A percentile compares a stretch with the other conserved stretches of the same genome.
phyloP scores from a whole-genome alignment of 1,140 invertebrate genomes.

The Anagrus nilaparvatae region DNA sequence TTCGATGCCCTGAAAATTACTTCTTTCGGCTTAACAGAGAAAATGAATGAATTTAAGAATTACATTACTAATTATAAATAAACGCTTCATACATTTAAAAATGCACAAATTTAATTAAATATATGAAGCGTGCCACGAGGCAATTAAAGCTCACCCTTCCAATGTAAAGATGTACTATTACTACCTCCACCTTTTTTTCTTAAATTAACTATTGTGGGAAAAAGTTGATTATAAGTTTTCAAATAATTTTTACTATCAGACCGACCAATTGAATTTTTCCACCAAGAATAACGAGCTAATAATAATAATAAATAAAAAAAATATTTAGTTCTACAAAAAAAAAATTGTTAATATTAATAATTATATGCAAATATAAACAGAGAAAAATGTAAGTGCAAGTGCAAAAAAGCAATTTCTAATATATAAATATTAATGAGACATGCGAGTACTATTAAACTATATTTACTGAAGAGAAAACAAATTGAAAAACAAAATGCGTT shows the following conservation, averaged over 20 bases:
- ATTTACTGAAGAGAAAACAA: too few relatives aligned
- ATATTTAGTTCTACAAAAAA: too few relatives aligned
- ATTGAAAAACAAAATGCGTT: too few relatives aligned
- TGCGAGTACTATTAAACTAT: too few relatives aligned
- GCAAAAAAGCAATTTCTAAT: too few relatives aligned
- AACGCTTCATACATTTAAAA: conserved; percentile 10
- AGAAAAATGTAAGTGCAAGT: too few relatives aligned
- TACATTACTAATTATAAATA: too few relatives aligned
- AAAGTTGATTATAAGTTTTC: conserved; percentile 19
- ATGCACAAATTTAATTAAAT: conserved; percentile 12
- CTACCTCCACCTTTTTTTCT: conserved; percentile 28
- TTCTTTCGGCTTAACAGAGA: conserved; percentile 8
- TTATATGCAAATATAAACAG: too few relatives aligned
- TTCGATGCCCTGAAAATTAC: conserved; percentile 51
- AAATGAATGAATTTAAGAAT: too few relatives aligned
- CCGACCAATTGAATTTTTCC: conserved; percentile 22
- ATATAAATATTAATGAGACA: too few relatives aligned
- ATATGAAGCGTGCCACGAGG: conserved; percentile 21
- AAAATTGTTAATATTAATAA: too few relatives aligned
- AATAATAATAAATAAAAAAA: too few relatives aligned
- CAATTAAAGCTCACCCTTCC: conserved; percentile 34
- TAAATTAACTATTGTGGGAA: conserved; percentile 27
- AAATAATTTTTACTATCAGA: conserved; percentile 23
- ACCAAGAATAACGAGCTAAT: conserved; percentile 38
- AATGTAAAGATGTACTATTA: conserved; percentile 22